Evolutionary conservation across 2,797 vertebrate genomes (phyloP).

Genomic region (Onychomys torridus): DNA sequence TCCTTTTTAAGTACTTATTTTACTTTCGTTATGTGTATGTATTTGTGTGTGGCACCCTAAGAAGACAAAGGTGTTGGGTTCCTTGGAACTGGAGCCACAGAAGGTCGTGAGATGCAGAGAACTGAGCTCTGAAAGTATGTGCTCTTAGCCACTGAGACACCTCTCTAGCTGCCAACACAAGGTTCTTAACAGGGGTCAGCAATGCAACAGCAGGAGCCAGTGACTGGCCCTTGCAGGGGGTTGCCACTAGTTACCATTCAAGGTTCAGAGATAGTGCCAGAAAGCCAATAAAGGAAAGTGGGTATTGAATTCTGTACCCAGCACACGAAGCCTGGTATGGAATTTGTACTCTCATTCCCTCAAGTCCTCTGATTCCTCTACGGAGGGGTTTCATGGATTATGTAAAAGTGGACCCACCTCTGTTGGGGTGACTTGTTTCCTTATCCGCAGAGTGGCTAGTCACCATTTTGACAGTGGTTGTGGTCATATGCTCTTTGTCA

Average conservation of each 20-base stretch:
- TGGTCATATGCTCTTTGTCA: conserved; percentile 41
- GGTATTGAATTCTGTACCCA: background rate
- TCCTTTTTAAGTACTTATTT: background rate
- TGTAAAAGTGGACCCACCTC: background rate
- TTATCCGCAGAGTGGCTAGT: conserved; percentile 75
- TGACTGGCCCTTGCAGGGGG: background rate
- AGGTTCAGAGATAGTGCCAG: background rate
- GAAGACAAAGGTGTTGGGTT: background rate
- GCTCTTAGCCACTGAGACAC: background rate
- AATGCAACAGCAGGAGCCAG: background rate
- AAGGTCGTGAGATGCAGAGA: background rate
- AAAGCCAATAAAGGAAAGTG: background rate
- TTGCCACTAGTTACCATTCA: background rate
- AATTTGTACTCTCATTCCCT: background rate
- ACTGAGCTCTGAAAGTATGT: background rate
- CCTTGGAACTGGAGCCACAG: background rate
- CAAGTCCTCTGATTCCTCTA: background rate
- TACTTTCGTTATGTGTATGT: background rate
- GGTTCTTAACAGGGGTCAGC: background rate
- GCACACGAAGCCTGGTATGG: background rate
- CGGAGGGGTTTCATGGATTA: background rate
- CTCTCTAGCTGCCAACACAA: background rate
- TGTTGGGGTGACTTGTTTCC: background rate
- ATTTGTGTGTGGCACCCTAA: background rate
- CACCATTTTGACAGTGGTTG: background rate